These are phyloP conservation scores for Acipenser transmontanus DNA, from an alignment of 2,797 vertebrate species.

Conservation along the genomic window DNA sequence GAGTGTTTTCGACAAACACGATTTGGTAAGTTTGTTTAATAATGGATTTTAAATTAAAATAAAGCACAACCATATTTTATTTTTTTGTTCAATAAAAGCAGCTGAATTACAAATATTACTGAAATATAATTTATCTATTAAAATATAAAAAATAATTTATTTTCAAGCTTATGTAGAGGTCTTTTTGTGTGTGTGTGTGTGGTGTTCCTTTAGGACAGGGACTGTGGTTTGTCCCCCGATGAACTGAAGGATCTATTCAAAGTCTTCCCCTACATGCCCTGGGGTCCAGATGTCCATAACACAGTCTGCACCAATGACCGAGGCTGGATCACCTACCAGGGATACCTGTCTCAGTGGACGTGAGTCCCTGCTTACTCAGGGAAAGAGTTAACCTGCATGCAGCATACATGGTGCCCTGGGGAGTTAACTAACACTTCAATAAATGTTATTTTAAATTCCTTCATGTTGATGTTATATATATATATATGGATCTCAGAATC, in stretches of 20 bases:
- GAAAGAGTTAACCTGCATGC: too few relatives aligned
- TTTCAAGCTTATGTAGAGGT: not conserved
- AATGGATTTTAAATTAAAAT: too few relatives aligned
- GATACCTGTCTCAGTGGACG: conserved; percentile 98
- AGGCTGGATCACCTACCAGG: conserved; percentile 97
- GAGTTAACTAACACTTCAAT: too few relatives aligned
- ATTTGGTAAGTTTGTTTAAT: conserved; percentile 73
- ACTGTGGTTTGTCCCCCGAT: conserved; percentile 90
- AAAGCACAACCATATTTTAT: too few relatives aligned
- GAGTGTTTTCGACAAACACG: conserved; percentile 95
- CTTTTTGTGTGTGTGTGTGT: not conserved
- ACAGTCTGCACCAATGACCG: conserved; percentile 89
- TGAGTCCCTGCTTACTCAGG: conserved; percentile 55
- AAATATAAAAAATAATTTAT: too few relatives aligned
- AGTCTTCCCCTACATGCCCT: conserved; percentile 96
- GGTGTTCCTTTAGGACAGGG: conserved; percentile 72
- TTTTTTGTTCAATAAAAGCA: not conserved
- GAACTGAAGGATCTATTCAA: conserved; percentile 93
- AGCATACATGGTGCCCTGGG: too few relatives aligned
- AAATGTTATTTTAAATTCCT: not conserved
- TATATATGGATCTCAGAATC: too few relatives aligned
- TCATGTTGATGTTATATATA: too few relatives aligned
- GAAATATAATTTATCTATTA: too few relatives aligned
- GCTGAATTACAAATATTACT: not conserved
- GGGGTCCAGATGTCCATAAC: conserved; percentile 95